These are phyloP conservation scores for Sciurus carolinensis DNA, from an alignment of 2,797 vertebrate species.

Conservation along the genomic window DNA sequence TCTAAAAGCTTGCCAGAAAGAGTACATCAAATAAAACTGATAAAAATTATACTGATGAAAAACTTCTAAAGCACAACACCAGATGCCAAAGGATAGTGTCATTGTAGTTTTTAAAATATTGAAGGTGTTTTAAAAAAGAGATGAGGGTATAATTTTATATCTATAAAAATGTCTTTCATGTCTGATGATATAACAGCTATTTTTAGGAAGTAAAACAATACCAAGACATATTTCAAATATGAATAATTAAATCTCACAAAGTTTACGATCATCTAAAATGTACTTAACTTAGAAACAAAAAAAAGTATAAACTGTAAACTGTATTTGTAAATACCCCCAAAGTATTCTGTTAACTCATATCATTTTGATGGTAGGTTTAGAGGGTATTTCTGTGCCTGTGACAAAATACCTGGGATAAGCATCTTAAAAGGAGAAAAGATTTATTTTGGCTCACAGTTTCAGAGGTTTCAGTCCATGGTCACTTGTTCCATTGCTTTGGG, in stretches of 20 bases:
- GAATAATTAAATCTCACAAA: background rate
- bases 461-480: too few relatives aligned
- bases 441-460: too few relatives aligned
- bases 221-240: background rate
- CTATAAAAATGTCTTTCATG: background rate
- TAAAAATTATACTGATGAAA: background rate
- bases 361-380: background rate
- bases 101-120: background rate
- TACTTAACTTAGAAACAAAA: background rate
- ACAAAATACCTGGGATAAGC: background rate
- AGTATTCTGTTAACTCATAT: background rate
- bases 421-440: background rate
- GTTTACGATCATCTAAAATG: background rate
- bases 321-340: too few relatives aligned
- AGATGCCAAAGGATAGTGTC: background rate
- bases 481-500: background rate
- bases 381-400: background rate
- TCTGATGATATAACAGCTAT: background rate
- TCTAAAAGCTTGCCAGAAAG: background rate
- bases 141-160: background rate
- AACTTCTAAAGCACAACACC: background rate
- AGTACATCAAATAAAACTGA: background rate
- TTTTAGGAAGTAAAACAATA: background rate
- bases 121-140: background rate
- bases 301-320: too few relatives aligned